Percentiles rank a stretch among this genome's conserved stretches.
phyloP scores from a whole-genome alignment of 2,113 vertebrate species.

The Anarhynchus alexandrinus region DNA sequence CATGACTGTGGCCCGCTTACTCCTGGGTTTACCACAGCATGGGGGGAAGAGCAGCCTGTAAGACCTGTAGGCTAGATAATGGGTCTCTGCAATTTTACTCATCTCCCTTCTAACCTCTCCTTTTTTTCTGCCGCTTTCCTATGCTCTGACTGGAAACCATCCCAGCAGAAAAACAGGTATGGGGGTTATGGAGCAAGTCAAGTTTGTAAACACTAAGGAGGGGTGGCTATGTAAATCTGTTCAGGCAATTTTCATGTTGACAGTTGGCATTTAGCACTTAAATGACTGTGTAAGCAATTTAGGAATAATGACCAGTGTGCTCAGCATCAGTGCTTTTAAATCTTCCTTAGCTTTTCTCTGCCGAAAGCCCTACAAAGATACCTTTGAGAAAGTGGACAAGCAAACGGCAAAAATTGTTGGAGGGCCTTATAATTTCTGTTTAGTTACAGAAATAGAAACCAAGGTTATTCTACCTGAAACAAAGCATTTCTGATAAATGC shows the following conservation, averaged over 20 bases:
- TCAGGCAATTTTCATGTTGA: not conserved
- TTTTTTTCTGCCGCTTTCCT: not conserved
- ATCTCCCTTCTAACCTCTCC: not conserved
- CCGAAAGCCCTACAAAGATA: not conserved
- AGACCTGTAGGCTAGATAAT: not conserved
- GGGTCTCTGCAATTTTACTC: not conserved
- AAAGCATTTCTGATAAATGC: not conserved
- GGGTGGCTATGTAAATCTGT: not conserved
- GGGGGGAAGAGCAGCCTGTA: not conserved
- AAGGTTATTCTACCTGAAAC: not conserved
- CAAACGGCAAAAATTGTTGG: not conserved
- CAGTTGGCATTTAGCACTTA: not conserved
- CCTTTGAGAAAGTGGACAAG: not conserved
- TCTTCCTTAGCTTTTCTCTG: not conserved
- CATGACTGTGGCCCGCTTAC: not conserved
- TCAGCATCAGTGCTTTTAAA: not conserved
- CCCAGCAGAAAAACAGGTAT: not conserved
- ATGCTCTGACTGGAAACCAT: not conserved
- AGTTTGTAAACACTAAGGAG: not conserved
- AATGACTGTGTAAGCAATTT: not conserved
- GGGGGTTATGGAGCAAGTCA: not conserved
- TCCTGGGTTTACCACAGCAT: not conserved
- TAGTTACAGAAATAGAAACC: not conserved
- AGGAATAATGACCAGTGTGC: not conserved
- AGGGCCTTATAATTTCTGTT: not conserved